Percentiles rank a stretch among this genome's conserved stretches.
Evolutionary conservation across 2,113 vertebrate genomes (phyloP).

Genomic region (Hassar affinis): DNA sequence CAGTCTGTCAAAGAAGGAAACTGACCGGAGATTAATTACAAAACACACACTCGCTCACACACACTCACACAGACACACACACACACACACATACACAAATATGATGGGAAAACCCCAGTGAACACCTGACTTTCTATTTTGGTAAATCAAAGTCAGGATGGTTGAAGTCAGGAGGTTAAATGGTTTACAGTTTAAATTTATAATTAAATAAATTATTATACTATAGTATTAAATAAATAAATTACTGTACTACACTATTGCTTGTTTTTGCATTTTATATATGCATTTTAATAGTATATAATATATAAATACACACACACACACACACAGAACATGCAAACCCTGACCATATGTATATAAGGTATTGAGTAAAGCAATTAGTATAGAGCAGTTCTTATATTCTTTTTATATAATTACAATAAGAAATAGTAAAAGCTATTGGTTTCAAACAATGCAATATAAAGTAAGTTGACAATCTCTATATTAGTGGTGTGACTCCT

Average conservation of each 20-base stretch:
- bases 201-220: neutral
- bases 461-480: neutral
- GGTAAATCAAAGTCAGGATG: constrained; percentile 1
- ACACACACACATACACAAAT: neutral
- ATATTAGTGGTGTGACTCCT: neutral
- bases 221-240: neutral
- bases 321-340: too few species aligned
- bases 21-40: neutral
- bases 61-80: constrained; percentile 1
- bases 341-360: neutral
- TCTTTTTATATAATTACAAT: neutral
- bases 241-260: neutral
- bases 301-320: neutral
- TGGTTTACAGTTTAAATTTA: neutral
- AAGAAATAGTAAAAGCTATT: neutral
- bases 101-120: constrained; percentile 17
- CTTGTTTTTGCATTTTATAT: too few species aligned
- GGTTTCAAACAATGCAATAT: neutral
- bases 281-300: too few species aligned
- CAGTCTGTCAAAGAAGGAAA: neutral
- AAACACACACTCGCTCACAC: neutral
- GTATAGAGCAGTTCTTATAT: neutral
- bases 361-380: neutral
- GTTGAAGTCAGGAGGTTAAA: neutral
- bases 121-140: constrained; percentile 28